Base-by-base conservation (phyloP, 2,113 vertebrate genomes). In the Todiramphus saurophagus region DNA sequence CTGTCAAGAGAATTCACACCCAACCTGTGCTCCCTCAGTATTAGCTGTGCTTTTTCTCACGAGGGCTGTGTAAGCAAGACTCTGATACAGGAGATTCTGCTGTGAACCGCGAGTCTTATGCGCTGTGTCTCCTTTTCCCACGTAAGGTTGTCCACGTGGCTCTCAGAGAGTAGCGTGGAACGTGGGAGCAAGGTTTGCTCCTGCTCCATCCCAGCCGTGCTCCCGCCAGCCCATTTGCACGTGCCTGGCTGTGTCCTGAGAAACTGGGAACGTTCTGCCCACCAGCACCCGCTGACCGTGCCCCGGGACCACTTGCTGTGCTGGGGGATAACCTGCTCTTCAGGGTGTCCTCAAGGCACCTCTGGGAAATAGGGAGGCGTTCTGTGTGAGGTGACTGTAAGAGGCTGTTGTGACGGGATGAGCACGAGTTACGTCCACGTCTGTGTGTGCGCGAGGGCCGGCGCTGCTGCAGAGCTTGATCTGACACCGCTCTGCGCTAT, bases 21-120 rank as follows among this genome's bases (percentile, higher is more conserved):
- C 28, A 35, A 9, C 15, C 19, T 0, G 1, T 28, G 20, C 24
- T 55, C 33, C 24, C 28, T 58, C 56, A 1, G 0, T 23, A 5
- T 35, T 24, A 33, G 53, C 46, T 37, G 0, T 23, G 30, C 10
- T 43, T 41, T n/a, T 41, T 51, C 63, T 64, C 21, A 20, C 7
- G 8, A 44, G 41, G 46, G n/a, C 53, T 44, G 21, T 43, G 41
- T 17, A 35, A 39, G 37, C 30, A 16, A 35, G 18, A 6, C 66
- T 27, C 43, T 48, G 59, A 48, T 19, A 11, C 0, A 1, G 51
- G 59, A 60, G 14, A 11, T 6, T 9, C 44, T 2, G 3, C 30
- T 1, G 2, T 1, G 4, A 41, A 24, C 7, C 23, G 13, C 11
- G 43, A 35, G 24, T 35, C 15, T 20, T 20, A 4, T 0, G 5